phyloP scores from a whole-genome alignment of 2,888 invertebrate species.

The Amiota mariae region DNA sequence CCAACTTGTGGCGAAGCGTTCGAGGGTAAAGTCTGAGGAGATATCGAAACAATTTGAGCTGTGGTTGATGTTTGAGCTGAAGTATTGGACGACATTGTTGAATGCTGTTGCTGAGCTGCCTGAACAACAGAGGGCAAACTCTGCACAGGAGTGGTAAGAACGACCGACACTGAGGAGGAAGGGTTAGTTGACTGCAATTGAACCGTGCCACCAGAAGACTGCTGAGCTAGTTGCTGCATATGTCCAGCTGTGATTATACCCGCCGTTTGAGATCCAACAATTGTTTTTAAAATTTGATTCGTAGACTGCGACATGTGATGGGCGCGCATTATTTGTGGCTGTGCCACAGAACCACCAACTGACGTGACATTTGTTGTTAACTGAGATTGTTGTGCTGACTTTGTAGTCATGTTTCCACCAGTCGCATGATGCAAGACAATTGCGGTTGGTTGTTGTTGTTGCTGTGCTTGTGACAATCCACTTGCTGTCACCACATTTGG shows the following conservation, averaged over 20 bases:
- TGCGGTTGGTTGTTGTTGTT: conserved; percentile 64
- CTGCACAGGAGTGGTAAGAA: conserved; percentile 72
- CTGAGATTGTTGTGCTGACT: conserved; percentile 43
- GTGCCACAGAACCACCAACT: conserved; percentile 33
- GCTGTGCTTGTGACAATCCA: conserved; percentile 40
- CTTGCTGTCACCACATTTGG: conserved; percentile 49
- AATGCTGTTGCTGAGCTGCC: conserved; percentile 51
- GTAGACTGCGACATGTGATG: conserved; percentile 43
- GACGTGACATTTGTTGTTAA: conserved; percentile 38
- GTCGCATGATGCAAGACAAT: conserved; percentile 63
- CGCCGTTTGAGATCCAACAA: conserved; percentile 65
- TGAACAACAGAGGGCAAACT: conserved; percentile 64
- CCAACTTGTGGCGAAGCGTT: conserved; percentile 64
- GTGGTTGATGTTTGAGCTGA: conserved; percentile 44
- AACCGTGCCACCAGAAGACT: conserved; percentile 50
- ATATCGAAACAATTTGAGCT: conserved; percentile 72
- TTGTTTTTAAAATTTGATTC: conserved; percentile 71
- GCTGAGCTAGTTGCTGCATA: conserved; percentile 74
- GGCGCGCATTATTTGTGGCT: conserved; percentile 38
- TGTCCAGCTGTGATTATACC: conserved; percentile 73
- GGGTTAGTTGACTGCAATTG: conserved; percentile 63
- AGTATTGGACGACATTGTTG: conserved; percentile 28
- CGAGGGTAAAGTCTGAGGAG: conserved; percentile 66
- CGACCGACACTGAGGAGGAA: conserved; percentile 72
- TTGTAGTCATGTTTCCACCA: conserved; percentile 32